phyloP scores from a whole-genome alignment of 64 coral and sea anemone genomes.

The Montipora cactus region DNA sequence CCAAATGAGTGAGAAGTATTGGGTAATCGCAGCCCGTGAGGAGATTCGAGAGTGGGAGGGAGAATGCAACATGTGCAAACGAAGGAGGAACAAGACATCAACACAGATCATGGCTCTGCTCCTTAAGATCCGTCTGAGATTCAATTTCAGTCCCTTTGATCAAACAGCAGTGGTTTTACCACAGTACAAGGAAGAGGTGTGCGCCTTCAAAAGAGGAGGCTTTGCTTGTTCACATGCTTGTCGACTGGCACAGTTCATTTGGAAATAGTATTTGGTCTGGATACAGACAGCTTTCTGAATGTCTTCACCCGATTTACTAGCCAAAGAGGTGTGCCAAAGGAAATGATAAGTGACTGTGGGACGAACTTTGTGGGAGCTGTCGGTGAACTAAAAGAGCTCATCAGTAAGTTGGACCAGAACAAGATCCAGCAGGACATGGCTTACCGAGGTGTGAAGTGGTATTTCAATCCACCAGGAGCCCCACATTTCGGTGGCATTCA shows the following conservation, averaged over 20 bases:
- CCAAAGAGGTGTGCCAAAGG: slow-evolving; percentile 54
- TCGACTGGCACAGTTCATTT: not conserved
- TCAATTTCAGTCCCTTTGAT: slow-evolving; percentile 50
- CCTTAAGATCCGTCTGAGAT: slow-evolving; percentile 29
- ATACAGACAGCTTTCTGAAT: slow-evolving; percentile 72
- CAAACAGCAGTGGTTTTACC: slow-evolving; percentile 52
- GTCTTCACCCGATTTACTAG: slow-evolving; percentile 67
- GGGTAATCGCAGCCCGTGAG: slow-evolving; percentile 34
- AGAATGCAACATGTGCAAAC: slow-evolving; percentile 44
- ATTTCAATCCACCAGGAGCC: slow-evolving; percentile 53
- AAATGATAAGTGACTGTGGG: slow-evolving; percentile 63
- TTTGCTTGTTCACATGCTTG: slow-evolving; percentile 72
- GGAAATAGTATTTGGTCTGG: not conserved
- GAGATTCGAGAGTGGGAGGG: slow-evolving; percentile 42
- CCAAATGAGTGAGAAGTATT: slow-evolving; percentile 59
- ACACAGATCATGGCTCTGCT: slow-evolving; percentile 48
- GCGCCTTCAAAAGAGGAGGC: slow-evolving; percentile 40
- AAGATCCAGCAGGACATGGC: slow-evolving; percentile 22
- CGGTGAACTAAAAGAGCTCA: slow-evolving; percentile 57
- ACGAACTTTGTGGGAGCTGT: slow-evolving; percentile 68
- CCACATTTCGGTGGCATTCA: slow-evolving; percentile 75
- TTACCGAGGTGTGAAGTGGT: slow-evolving; percentile 32
- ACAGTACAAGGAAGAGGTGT: slow-evolving; percentile 63
- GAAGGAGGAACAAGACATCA: slow-evolving; percentile 43
- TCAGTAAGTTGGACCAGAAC: slow-evolving; percentile 35